A percentile compares a stretch with the other conserved stretches of the same genome.
Conservation (phyloP, 2,797 vertebrate species). For the Antennarius maculatus region DNA sequence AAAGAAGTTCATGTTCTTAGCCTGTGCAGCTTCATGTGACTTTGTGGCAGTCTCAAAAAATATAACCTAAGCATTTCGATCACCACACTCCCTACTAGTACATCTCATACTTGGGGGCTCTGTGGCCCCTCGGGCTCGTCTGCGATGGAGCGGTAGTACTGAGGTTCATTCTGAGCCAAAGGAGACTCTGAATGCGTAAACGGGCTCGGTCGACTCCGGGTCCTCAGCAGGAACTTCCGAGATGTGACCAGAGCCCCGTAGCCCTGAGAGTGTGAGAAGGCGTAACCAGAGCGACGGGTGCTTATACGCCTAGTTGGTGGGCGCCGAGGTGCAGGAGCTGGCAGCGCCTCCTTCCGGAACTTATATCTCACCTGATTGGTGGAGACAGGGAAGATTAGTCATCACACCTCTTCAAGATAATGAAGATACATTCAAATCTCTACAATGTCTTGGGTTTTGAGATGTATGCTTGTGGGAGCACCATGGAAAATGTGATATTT, state of each 20-base stretch:
- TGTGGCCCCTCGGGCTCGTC: conserved; percentile 47
- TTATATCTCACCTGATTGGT: conserved; percentile 83
- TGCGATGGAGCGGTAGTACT: conserved; percentile 72
- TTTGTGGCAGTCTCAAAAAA: conserved; percentile 1
- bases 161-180: conserved; percentile 69
- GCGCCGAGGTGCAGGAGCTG: conserved; percentile 61
- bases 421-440: too few species aligned
- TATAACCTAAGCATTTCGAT: not conserved
- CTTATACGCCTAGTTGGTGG: conserved; percentile 68
- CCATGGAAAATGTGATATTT: too few species aligned
- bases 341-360: conserved; percentile 77
- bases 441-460: too few species aligned
- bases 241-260: conserved; percentile 94
- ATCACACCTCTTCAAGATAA: too few species aligned
- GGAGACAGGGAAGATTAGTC: not conserved
- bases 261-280: conserved; percentile 93
- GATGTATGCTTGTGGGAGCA: too few species aligned
- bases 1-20: not conserved
- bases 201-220: conserved; percentile 40
- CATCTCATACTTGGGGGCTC: conserved; percentile 11
- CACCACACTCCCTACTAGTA: not conserved
- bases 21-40: conserved; percentile 1
- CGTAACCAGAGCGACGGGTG: conserved; percentile 90
- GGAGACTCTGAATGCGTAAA: conserved; percentile 62
- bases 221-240: conserved; percentile 81